Evolutionary conservation across 2,888 invertebrate genomes (phyloP), one percentile per base, ranked within the genome.

Genomic region (Azorinus chamasolen): DNA sequence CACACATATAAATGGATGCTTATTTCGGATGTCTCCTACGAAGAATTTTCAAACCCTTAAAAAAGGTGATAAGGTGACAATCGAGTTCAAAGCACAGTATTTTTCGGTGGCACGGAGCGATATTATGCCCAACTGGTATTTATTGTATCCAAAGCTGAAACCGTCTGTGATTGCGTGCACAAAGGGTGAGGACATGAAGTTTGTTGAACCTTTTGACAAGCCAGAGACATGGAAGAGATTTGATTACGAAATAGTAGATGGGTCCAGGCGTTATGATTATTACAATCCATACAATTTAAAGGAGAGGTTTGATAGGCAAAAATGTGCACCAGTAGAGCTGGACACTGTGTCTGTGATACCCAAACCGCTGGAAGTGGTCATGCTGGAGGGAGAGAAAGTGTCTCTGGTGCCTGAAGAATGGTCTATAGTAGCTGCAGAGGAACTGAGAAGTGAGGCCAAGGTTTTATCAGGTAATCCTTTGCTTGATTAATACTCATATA

Each of bases 91-190:
- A 55, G 89, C 84, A 43, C 87, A 90, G 73, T 84, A 85, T 73
- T 89, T 87, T 72, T 88, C 88, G 20, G 87, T 89, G 14, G 86
- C 89, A n/a, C 79, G 84, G 45, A 85, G 85, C 24, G 89, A 90
- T 66, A 55, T 88, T 12, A 77, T 89, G 74, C 90, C 90, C 14
- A 90, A 90, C 51, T 90, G 90, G 90, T 90, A 89, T 62, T 70
- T 90, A 3, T 59, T 79, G 22, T 76, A 76, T 45, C 85, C 85
- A 4, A 85, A 79, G 22, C 62, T 87, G 4, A 64, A 81, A 53
- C 89, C 90, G 10, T 73, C 73, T 8, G 48, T 89, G 6, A 86
- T 91, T 16, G 66, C 81, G 54, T 81, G 84, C 53, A 91, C 91
- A n/a, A 83, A 78, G 20, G 87, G 84, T 20, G 88, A 90, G 50